Percentiles rank a stretch among this genome's conserved stretches.
Evolutionary conservation across 2,797 vertebrate genomes (phyloP).

Genomic region (Anas bahamensis): DNA sequence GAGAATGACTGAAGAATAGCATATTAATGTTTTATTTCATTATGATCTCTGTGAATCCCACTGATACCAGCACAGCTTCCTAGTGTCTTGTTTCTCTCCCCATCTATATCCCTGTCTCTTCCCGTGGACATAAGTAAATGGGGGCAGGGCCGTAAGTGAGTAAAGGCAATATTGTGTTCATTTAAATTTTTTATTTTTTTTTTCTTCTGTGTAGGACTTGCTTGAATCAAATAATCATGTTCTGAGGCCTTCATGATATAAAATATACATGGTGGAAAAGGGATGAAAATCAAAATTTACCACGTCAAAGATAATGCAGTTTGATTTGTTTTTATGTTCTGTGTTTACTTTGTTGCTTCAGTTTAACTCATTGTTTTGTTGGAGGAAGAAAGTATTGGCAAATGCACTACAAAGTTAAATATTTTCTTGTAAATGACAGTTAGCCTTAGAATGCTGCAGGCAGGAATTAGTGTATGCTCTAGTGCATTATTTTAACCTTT

Average conservation of each 20-base stretch:
- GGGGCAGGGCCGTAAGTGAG: background rate
- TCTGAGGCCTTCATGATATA: background rate
- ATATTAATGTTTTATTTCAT: background rate
- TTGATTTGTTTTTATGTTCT: background rate
- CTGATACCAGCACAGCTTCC: background rate
- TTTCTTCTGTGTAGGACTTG: background rate
- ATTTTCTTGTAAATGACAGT: background rate
- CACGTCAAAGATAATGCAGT: background rate
- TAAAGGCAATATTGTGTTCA: background rate
- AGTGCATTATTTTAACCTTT: background rate
- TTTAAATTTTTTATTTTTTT: background rate
- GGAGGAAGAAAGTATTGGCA: background rate
- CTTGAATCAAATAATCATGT: background rate
- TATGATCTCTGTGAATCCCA: background rate
- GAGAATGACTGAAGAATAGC: background rate
- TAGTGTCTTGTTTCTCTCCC: background rate
- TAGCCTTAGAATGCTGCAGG: background rate
- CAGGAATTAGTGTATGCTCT: background rate
- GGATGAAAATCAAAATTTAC: background rate
- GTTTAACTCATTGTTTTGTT: background rate
- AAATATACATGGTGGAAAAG: background rate
- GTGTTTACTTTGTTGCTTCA: background rate
- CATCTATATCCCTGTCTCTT: background rate
- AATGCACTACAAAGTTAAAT: background rate
- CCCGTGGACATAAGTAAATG: background rate